phyloP scores from a whole-genome alignment of 2,113 vertebrate species.

The Bettongia penicillata region DNA sequence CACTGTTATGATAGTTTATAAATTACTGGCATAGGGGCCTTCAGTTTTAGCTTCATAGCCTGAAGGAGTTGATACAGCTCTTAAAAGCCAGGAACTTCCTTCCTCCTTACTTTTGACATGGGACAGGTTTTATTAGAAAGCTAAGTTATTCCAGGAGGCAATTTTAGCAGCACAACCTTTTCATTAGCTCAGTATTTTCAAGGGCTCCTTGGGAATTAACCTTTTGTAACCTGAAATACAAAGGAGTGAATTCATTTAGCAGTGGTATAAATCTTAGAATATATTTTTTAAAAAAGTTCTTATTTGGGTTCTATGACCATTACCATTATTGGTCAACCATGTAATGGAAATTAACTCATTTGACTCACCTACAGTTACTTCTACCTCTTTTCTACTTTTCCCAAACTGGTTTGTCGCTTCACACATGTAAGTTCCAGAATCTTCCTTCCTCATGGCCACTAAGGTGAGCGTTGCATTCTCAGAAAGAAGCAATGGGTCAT shows the following conservation, averaged over 20 bases:
- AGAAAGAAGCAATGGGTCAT: constrained; percentile 65
- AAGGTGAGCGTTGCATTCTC: constrained; percentile 77
- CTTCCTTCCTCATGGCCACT: constrained; percentile 74
- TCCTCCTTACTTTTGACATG: not conserved
- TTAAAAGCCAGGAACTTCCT: not conserved
- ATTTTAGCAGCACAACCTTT: not conserved
- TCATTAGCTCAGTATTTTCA: not conserved
- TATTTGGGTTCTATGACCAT: not conserved
- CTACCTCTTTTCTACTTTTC: constrained; percentile 71
- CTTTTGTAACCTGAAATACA: not conserved
- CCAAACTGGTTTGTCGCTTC: constrained; percentile 79
- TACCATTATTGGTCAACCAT: not conserved
- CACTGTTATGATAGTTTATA: not conserved
- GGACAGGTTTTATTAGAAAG: not conserved
- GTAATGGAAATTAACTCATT: not conserved
- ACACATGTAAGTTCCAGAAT: constrained; percentile 83
- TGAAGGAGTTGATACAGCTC: not conserved
- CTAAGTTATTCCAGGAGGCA: not conserved
- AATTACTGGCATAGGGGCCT: not conserved
- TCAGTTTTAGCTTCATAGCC: not conserved
- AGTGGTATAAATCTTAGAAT: not conserved
- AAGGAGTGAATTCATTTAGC: not conserved
- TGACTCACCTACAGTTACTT: constrained; percentile 82
- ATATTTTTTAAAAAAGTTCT: not conserved
- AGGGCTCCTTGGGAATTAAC: not conserved